phyloP scores from a whole-genome alignment of 2,113 vertebrate species.

The Gambusia affinis region DNA sequence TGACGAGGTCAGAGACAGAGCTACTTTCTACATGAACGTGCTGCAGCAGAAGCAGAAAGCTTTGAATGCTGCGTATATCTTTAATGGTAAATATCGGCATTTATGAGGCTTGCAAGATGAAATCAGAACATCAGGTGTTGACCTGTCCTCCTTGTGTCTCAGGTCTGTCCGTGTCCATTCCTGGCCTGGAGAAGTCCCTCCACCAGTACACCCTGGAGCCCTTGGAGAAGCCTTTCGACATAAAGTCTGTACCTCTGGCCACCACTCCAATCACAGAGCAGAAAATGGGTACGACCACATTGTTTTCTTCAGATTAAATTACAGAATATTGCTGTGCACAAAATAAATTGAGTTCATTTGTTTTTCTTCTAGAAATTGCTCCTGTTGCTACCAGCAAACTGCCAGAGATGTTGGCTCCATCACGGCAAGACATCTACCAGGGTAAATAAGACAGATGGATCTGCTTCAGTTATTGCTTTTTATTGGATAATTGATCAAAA shows the following conservation, averaged over 20 bases:
- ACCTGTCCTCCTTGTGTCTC: constrained; percentile 10
- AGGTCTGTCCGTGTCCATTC: constrained; percentile 92
- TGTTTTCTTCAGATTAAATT: fast-evolving
- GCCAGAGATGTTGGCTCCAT: constrained; percentile 91
- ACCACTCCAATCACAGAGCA: constrained; percentile 88
- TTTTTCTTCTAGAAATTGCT: constrained; percentile 82
- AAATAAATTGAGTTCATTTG: neutral
- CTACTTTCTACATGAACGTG: constrained; percentile 96
- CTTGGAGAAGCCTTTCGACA: constrained; percentile 94
- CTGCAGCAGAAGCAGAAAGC: constrained; percentile 95
- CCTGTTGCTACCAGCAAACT: constrained; percentile 86
- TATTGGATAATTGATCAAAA: neutral
- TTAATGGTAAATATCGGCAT: constrained; percentile 83
- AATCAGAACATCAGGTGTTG: neutral
- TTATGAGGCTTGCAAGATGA: neutral
- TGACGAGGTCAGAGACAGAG: constrained; percentile 95
- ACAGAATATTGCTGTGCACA: neutral
- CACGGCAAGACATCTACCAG: constrained; percentile 95
- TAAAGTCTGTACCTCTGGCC: constrained; percentile 91
- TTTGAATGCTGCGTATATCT: constrained; percentile 94
- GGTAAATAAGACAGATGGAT: constrained; percentile 82
- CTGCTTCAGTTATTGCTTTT: neutral
- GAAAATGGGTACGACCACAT: constrained; percentile 85
- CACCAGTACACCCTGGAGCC: constrained; percentile 96
- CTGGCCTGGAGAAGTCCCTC: constrained; percentile 94